Evolutionary conservation across 2,113 vertebrate species (phyloP).

Genomic region (Mola mola): DNA sequence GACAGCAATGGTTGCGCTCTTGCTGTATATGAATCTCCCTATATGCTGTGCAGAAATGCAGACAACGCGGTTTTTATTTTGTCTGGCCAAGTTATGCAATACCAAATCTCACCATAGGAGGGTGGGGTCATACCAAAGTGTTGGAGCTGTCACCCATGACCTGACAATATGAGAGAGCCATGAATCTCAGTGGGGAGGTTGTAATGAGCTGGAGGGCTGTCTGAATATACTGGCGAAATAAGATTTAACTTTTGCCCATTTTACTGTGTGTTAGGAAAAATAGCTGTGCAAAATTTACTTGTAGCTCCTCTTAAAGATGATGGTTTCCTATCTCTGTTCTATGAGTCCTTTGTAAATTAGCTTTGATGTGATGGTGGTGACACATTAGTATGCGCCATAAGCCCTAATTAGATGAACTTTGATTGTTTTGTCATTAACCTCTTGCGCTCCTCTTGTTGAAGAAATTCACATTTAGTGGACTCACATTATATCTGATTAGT

Average conservation of each 20-base stretch:
- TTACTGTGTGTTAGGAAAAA: no score
- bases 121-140: slow-evolving; percentile 78
- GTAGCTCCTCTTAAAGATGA: no score
- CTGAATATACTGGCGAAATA: slow-evolving; percentile 36
- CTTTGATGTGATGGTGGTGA: no score
- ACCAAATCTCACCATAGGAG: slow-evolving; percentile 72
- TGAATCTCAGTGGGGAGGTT: slow-evolving; percentile 54
- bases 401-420: slow-evolving; percentile 25
- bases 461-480: slow-evolving; percentile 32
- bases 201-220: slow-evolving; percentile 38
- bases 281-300: no score
- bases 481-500: slow-evolving; percentile 40
- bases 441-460: slow-evolving; percentile 25
- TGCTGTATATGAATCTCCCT: no score
- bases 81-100: slow-evolving; percentile 62
- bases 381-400: background rate
- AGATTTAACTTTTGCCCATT: no score
- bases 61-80: background rate
- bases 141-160: slow-evolving; percentile 46
- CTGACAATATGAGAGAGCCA: slow-evolving; percentile 36
- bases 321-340: no score
- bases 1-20: no score
- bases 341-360: no score
- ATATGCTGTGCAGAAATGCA: slow-evolving; percentile 7
- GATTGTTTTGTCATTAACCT: slow-evolving; percentile 42